Base-by-base conservation (phyloP, 2,888 invertebrate species). In the Habrosyne pyritoides region DNA sequence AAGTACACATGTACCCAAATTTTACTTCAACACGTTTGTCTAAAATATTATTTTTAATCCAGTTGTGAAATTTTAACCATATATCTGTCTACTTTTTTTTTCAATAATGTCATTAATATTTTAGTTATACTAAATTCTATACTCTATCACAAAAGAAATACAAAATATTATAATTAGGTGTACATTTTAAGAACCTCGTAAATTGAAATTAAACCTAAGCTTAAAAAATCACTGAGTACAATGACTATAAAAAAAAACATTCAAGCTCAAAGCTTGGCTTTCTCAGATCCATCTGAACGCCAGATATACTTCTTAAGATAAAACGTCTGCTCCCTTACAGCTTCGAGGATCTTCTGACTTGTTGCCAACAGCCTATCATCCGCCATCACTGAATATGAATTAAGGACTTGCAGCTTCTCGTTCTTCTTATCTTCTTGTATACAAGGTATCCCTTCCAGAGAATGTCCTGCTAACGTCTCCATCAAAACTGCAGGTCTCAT, bases 391-490 rank as follows among this genome's bases (percentile, higher is more conserved):
- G 67, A 58, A 2, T 50, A 53, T 2, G 60, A 5, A 22, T 14
- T 10, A 8, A 21, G 21, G 6, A 54, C 21, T 2, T 59, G 22
- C 6, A 66, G n/a, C 28, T 73, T 64, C 21, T 56, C 53, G 2
- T 56, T 56, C 12, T 69, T 68, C n/a, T 63, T 67, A 1, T 64
- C 61, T 0, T 62, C 65, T 2, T 73, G 58, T 2, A 61, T 53
- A 57, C 91, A 92, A 0, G 90, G 84, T 22, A 91, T 85, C 0
- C 87, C 87, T 55, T 86, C 84, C n/a, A 92, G 54, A 0, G 88
- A 81, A 63, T 81, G 60, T 0, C 70, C 77, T 0, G 64, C 57
- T 5, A 64, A 56, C 0, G 65, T 59, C 0, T 63, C 52, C 0
- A 74, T 66, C 0, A 78, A 36, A 1, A 81, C 84, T 0, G 71